Base-by-base conservation (phyloP, 2,888 invertebrate species). In the Schizotus pectinicornis region DNA sequence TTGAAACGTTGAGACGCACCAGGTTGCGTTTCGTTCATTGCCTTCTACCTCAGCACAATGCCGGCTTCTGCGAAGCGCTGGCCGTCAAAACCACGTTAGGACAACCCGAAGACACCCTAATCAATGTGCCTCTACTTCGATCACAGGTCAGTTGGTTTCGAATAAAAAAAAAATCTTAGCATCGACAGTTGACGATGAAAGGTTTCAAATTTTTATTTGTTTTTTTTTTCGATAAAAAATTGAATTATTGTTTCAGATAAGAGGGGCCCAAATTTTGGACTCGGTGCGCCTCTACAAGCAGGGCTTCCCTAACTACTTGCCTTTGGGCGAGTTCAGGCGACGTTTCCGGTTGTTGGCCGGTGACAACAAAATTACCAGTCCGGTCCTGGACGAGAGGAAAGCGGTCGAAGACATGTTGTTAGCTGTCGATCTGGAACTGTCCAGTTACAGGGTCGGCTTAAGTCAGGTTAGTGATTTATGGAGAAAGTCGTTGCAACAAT, bases 231-330 rank as follows among this genome's bases (percentile, higher is more conserved):
- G 22, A 37, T 6, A 45, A 30, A 22, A 22, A 41, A 49, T 7
- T 35, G 42, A 34, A 33, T 9, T 22, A 22, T n/a, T 22, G 22
- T 22, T 51, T 32, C 75, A 94, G 92, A 85, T 97, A 72, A 88
- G 96, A 67, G 95, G 96, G 22, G 89, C 91, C 67, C 95, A 96
- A 83, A 86, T 96, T 49, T 82, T 97, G 64, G 94, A 96, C 69
- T 90, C 94, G 0, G 89, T 95, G 1, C 85, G 97, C 13, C 82
- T 97, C 58, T 91, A 94, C 83, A 94, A 96, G 74, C 92, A 95
- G 79, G 97, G 97, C 14, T 98, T 92, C 80, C 97, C 98, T 0
- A 94, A 94, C 75, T 90, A 91, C 72, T 87, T 97, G 85, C 92
- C 91, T 57, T 86, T 95, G 57, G 85, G 88, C 8, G 97, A 97